Base-by-base conservation (phyloP, 1,140 invertebrate species). In the Phymorhynchus buccinoides region DNA sequence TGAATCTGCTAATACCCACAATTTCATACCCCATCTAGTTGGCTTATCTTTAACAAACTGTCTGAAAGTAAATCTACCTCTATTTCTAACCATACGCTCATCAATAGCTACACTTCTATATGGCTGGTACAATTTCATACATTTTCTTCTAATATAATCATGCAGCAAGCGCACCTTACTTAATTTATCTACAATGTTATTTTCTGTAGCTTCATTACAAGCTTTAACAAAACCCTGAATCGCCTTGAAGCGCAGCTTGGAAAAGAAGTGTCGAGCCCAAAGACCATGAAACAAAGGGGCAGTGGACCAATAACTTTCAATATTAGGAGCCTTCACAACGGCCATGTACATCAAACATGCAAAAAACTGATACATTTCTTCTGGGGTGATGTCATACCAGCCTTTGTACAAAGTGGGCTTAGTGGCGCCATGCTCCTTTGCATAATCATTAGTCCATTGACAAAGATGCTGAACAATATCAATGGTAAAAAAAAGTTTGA, bases 91-190 rank as follows among this genome's bases (percentile, higher is more conserved):
- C 75, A 78, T 78, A 14, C 35, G n/a, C 37, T 78, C 75, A 39
- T 78, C 75, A 39, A 78, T 42, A 14, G 75, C n/a, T 37, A 78
- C 37, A 39, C 39, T 78, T 39, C 37, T 42, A 27, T 6, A 78
- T 35, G 75, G 75, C 37, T 78, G 75, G 37, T 44, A 78, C 37
- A 78, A 78, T 42, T 78, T 78, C n/a, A 78, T 37, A 37, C 75
- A 78, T 42, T 78, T 42, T 78, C 35, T 32, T 30, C 35, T 32
- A 16, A 78, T 39, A 37, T 37, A 78, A 39, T 78, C 75, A 78
- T 2, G 75, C 7, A 78, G 75, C 18, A 78, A 37, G 7, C 14
- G 1, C 32, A 78, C 75, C 39, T 78, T 78, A n/a, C 1, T 32
- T 9, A 78, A 27, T 78, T 3, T 78, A 27, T 78, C 75, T 37